Evolutionary conservation across 1,140 invertebrate genomes (phyloP).

Genomic region (Drosophila pandora): DNA sequence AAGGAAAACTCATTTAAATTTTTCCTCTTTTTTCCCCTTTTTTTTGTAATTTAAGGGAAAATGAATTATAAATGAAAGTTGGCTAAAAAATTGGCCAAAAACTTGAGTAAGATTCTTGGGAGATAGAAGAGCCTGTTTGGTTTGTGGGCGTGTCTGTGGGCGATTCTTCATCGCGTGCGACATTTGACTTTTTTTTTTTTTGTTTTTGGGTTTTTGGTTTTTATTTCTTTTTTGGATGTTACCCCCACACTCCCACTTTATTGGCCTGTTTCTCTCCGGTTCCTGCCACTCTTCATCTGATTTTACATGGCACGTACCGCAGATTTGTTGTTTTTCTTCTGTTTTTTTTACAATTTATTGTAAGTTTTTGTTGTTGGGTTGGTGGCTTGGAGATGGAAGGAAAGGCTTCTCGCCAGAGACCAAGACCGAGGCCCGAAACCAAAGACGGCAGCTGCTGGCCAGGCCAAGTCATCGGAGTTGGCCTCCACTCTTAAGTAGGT

Average conservation of each 20-base stretch:
- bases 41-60: slow-evolving; percentile 11
- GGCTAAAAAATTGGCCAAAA: neutral
- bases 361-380: slow-evolving; percentile 34
- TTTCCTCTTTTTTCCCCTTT: slow-evolving; percentile 15
- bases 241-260: neutral
- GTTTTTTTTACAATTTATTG: slow-evolving; percentile 14
- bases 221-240: slow-evolving; percentile 8
- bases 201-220: slow-evolving; percentile 4
- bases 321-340: slow-evolving; percentile 53
- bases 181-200: slow-evolving; percentile 22
- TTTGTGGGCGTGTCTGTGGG: slow-evolving; percentile 15
- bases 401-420: slow-evolving; percentile 42
- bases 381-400: slow-evolving; percentile 34
- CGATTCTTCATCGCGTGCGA: slow-evolving; percentile 39
- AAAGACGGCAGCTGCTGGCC: slow-evolving; percentile 54
- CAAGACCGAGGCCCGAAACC: neutral
- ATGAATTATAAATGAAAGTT: neutral
- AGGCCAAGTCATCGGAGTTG: slow-evolving; percentile 38
- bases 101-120: slow-evolving; percentile 7
- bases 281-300: slow-evolving; percentile 37
- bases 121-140: slow-evolving; percentile 11
- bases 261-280: neutral
- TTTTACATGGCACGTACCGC: slow-evolving; percentile 63
- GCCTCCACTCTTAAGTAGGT: slow-evolving; percentile 68
- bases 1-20: slow-evolving; percentile 2